Percentiles rank a stretch among this genome's conserved stretches.
These are phyloP conservation scores for Camponotus fellah DNA, from an alignment of 2,888 invertebrate species.

Conservation along the genomic window DNA sequence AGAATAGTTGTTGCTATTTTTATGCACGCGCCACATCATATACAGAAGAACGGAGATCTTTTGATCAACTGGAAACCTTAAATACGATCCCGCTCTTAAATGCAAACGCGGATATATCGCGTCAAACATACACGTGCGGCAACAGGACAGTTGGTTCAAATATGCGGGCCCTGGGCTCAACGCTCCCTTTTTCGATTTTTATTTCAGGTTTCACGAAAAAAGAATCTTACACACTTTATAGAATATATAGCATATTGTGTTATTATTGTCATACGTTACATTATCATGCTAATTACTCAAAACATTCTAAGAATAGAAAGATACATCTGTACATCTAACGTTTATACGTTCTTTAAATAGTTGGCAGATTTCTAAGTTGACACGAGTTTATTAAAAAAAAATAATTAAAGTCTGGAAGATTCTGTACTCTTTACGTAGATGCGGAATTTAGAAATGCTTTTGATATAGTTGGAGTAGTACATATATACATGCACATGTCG, in stretches of 20 bases:
- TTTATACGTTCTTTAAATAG: not conserved
- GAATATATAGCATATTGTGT: not conserved
- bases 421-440: not conserved
- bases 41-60: slow-evolving; percentile 57
- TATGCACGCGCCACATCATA: slow-evolving; percentile 54
- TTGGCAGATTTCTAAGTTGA: not conserved
- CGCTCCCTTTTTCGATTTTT: not conserved
- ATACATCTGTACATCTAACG: not conserved
- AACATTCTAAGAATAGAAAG: not conserved
- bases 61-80: slow-evolving; percentile 68
- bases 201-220: not conserved
- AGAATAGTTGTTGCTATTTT: slow-evolving; percentile 65
- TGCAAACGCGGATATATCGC: slow-evolving; percentile 50
- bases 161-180: slow-evolving; percentile 11
- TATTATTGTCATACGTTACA: not conserved
- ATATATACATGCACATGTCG: slow-evolving; percentile 30
- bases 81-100: slow-evolving; percentile 56
- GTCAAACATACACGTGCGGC: slow-evolving; percentile 55
- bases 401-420: not conserved
- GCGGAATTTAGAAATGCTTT: not conserved
- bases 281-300: not conserved
- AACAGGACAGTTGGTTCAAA: slow-evolving; percentile 37
- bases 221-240: not conserved
- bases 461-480: slow-evolving; percentile 19
- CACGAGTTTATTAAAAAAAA: not conserved